Percentiles rank a stretch among this genome's conserved stretches.
phyloP scores from a whole-genome alignment of 2,113 vertebrate genomes.

The Suricata suricatta region DNA sequence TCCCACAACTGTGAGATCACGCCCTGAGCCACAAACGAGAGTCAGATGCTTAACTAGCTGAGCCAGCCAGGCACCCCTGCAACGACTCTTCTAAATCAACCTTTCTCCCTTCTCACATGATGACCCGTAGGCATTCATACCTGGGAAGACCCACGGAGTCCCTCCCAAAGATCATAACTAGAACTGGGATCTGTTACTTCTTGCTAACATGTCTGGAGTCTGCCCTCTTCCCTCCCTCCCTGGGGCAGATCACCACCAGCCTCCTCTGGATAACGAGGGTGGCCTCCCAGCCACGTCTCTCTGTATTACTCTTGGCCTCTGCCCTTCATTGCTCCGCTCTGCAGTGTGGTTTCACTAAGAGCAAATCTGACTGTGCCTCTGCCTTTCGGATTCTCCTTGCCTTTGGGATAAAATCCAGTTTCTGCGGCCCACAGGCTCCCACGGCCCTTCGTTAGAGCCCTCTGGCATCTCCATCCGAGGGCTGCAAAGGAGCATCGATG shows the following conservation, averaged over 20 bases:
- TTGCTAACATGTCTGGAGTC: too few species aligned
- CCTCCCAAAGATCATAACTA: neutral
- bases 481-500: too few species aligned
- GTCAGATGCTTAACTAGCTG: too few species aligned
- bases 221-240: neutral
- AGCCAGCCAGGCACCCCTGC: too few species aligned
- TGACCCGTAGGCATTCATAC: neutral
- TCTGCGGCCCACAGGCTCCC: neutral
- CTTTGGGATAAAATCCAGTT: neutral
- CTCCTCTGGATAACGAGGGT: too few species aligned
- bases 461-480: rapidly evolving
- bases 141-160: neutral
- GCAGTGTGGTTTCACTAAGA: neutral
- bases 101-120: neutral
- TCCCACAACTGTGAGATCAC: too few species aligned
- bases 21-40: too few species aligned
- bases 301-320: neutral
- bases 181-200: too few species aligned
- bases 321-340: neutral
- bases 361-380: neutral
- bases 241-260: neutral
- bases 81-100: neutral
- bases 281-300: neutral
- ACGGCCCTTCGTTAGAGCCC: rapidly evolving
- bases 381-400: neutral